Conservation (phyloP, 2,888 invertebrate species). For the Cheilosia variabilis region DNA sequence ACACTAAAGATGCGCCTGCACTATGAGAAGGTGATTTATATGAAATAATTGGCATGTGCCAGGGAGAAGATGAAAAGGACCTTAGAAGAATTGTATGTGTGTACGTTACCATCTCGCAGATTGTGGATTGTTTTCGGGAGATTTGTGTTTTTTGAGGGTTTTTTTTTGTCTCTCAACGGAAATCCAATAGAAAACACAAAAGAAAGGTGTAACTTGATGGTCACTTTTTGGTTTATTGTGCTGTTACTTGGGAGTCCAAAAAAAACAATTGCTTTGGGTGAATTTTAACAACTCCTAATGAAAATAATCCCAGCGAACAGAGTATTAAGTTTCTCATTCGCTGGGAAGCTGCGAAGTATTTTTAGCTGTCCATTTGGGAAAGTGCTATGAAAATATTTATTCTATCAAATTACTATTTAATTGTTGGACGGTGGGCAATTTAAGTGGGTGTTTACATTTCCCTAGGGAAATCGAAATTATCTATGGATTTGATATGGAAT, state of each 20-base stretch:
- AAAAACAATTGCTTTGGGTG: too few relatives aligned
- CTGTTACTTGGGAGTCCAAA: background rate
- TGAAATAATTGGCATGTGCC: conserved; percentile 77
- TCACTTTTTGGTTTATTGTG: conserved; percentile 24
- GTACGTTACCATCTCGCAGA: conserved; percentile 78
- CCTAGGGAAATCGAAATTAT: conserved; percentile 38
- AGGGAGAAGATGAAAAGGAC: conserved; percentile 72
- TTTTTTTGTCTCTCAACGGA: background rate
- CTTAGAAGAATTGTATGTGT: conserved; percentile 57
- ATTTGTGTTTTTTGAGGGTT: conserved; percentile 42
- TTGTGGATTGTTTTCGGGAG: conserved; percentile 78
- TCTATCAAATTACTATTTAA: conserved; percentile 64
- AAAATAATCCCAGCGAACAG: background rate
- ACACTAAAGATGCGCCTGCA: conserved; percentile 32
- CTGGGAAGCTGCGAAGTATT: background rate
- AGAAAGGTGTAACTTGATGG: conserved; percentile 62
- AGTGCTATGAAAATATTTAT: conserved; percentile 50
- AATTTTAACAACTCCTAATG: background rate
- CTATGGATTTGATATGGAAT: conserved; percentile 28
- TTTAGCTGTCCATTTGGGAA: conserved; percentile 9
- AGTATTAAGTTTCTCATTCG: conserved; percentile 10
- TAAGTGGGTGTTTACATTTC: conserved; percentile 60
- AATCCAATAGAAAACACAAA: conserved; percentile 22
- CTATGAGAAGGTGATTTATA: conserved; percentile 69
- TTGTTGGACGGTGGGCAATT: conserved; percentile 36